phyloP scores from a whole-genome alignment of 2,888 invertebrate species.

The Enchytraeus crypticus region DNA sequence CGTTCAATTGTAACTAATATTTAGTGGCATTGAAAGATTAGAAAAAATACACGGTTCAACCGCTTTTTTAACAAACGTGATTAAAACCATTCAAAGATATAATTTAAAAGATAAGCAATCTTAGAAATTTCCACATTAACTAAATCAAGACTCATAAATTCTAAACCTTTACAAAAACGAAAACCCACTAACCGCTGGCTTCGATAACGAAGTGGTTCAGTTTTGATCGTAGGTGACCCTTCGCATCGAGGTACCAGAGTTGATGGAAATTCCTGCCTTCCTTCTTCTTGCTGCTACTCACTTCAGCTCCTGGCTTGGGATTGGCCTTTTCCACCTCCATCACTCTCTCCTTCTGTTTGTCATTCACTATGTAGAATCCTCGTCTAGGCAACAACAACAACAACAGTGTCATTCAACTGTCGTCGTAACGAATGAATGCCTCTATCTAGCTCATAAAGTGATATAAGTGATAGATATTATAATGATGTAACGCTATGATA shows the following conservation, averaged over 20 bases:
- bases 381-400: background rate
- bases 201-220: background rate
- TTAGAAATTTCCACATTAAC: no score
- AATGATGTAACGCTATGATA: no score
- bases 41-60: no score
- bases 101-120: no score
- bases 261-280: background rate
- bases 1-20: no score
- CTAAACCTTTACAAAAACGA: background rate
- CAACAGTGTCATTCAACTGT: no score
- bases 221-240: background rate
- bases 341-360: background rate
- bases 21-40: no score
- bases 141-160: background rate
- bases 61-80: no score
- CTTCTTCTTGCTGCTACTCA: background rate
- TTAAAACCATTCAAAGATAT: no score
- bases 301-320: background rate
- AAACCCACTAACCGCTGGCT: background rate
- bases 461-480: no score
- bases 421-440: no score
- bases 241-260: background rate
- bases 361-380: background rate
- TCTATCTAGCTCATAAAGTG: no score
- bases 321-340: background rate